phyloP scores from a whole-genome alignment of 2,113 vertebrate genomes.

The Crotalus helleri region DNA sequence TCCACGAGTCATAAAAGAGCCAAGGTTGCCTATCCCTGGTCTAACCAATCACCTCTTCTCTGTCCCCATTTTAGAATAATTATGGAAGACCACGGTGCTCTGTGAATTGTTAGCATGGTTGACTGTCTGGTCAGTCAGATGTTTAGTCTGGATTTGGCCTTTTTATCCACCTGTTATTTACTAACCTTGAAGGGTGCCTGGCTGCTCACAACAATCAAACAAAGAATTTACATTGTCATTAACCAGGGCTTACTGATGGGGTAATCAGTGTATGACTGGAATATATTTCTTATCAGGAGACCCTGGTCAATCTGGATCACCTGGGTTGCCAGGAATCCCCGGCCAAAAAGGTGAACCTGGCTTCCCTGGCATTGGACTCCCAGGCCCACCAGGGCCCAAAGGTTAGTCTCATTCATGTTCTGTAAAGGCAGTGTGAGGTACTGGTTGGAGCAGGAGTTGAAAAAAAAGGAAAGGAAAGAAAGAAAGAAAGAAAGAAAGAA shows the following conservation, averaged over 20 bases:
- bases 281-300: conserved; percentile 69
- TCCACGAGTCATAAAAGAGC: too few species aligned
- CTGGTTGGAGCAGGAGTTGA: background rate
- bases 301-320: conserved; percentile 82
- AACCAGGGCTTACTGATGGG: background rate
- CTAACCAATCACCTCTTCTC: background rate
- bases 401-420: conserved; percentile 66
- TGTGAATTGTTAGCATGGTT: background rate
- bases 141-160: background rate
- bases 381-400: conserved; percentile 87
- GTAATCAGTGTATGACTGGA: background rate
- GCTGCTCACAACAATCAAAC: background rate
- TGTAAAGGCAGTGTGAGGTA: background rate
- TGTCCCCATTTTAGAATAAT: background rate
- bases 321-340: conserved; percentile 83
- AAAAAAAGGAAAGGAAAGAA: background rate
- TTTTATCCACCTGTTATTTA: background rate
- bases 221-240: background rate
- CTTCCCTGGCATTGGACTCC: conserved; percentile 84
- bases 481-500: too few species aligned
- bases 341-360: conserved; percentile 90
- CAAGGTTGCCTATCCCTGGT: background rate
- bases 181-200: background rate
- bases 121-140: background rate
- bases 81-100: background rate